These are phyloP conservation scores for Cerceris rybyensis DNA, from an alignment of 2,888 invertebrate species.

Conservation along the genomic window DNA sequence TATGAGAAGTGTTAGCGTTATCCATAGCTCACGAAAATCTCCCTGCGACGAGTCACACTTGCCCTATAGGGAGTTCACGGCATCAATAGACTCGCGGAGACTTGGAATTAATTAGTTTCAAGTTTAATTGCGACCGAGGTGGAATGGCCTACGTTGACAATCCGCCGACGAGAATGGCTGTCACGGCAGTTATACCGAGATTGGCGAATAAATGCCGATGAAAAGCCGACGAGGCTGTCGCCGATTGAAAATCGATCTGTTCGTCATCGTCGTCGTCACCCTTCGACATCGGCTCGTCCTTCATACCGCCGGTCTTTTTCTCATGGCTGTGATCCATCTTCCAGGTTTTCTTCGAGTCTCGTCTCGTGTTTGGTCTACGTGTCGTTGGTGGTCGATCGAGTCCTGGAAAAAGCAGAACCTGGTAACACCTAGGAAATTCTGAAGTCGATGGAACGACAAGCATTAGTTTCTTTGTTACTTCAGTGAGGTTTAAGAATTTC, in stretches of 20 bases:
- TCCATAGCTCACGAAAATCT: background rate
- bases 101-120: conserved; percentile 20
- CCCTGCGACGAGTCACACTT: background rate
- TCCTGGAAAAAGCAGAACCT: conserved; percentile 66
- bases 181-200: conserved; percentile 64
- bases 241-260: conserved; percentile 74
- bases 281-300: conserved; percentile 74
- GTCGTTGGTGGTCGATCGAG: conserved; percentile 73
- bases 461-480: background rate
- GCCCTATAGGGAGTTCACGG: background rate
- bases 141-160: conserved; percentile 67
- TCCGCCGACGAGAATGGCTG: conserved; percentile 65
- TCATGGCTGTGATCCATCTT: conserved; percentile 72
- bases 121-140: conserved; percentile 17
- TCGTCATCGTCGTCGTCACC: conserved; percentile 71
- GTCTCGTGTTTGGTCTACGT: conserved; percentile 72
- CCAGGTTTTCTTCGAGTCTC: conserved; percentile 77
- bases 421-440: background rate
- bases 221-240: conserved; percentile 71
- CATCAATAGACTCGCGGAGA: conserved; percentile 1
- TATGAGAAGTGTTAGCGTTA: background rate
- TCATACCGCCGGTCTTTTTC: conserved; percentile 75
- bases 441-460: background rate
- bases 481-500: too few relatives aligned
- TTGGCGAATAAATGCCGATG: conserved; percentile 68